phyloP scores from a whole-genome alignment of 2,888 invertebrate species.

The Apodemia hepburni region DNA sequence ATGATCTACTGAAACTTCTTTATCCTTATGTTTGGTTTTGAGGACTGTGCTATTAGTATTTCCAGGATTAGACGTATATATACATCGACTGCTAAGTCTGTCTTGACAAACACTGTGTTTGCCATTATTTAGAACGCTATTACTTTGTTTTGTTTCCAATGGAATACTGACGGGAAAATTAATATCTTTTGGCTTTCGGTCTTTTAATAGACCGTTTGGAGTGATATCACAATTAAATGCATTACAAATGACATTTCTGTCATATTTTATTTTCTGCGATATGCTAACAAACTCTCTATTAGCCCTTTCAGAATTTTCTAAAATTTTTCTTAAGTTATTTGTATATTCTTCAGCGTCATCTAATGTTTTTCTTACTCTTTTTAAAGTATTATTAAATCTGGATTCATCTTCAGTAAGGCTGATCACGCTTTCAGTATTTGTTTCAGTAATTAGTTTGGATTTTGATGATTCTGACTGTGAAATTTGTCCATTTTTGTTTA shows the following conservation, averaged over 20 bases:
- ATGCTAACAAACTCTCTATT: conserved; percentile 3
- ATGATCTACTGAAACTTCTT: no score
- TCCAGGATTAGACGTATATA: no score
- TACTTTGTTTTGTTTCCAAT: no score
- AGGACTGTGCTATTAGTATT: no score
- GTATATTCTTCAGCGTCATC: background rate
- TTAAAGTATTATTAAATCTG: background rate
- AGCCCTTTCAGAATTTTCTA: background rate
- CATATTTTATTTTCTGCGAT: background rate
- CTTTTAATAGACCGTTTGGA: no score
- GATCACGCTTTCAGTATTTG: background rate
- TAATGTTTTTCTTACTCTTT: background rate
- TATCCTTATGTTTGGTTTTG: no score
- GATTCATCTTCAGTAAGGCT: background rate
- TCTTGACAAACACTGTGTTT: no score
- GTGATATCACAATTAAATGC: background rate
- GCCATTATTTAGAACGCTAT: no score
- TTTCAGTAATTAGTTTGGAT: background rate
- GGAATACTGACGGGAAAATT: no score
- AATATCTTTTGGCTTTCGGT: no score
- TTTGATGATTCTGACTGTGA: background rate
- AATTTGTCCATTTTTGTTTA: background rate
- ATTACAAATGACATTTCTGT: conserved; percentile 11
- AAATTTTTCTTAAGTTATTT: background rate
- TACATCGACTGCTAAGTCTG: no score